These are phyloP conservation scores for human (Homo sapiens) DNA, from an alignment of 2,113 vertebrate species.

Conservation along the genomic window DNA sequence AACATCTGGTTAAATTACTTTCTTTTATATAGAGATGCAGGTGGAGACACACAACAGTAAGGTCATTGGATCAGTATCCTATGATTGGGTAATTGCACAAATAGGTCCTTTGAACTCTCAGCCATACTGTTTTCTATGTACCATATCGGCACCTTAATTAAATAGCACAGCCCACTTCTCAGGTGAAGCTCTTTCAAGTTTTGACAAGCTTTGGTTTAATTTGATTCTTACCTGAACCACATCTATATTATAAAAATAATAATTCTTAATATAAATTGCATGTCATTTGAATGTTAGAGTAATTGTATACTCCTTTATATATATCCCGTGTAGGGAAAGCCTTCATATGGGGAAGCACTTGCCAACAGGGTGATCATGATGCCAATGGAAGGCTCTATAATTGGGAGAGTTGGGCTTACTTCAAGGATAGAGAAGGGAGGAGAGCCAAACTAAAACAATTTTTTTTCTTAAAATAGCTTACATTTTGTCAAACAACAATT, in stretches of 20 bases:
- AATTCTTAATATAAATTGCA: background rate
- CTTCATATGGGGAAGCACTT: background rate
- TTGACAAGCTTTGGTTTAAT: constrained; percentile 20
- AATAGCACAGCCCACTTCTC: background rate
- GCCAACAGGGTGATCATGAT: background rate
- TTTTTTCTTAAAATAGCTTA: background rate
- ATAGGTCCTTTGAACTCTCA: background rate
- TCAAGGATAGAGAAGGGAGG: background rate
- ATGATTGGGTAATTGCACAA: background rate
- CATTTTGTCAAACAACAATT: constrained; percentile 1
- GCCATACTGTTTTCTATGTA: background rate
- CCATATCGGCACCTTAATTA: background rate
- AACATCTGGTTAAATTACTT: background rate
- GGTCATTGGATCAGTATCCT: background rate
- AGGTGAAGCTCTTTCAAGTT: background rate
- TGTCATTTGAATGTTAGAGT: background rate
- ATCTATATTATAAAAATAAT: background rate
- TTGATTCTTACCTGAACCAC: background rate
- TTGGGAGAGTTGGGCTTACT: background rate
- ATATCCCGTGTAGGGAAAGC: background rate
- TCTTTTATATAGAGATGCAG: background rate
- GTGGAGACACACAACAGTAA: background rate
- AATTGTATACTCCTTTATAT: background rate
- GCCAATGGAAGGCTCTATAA: background rate
- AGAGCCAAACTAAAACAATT: background rate